Conservation (phyloP, 2,113 vertebrate species). For the Nerophis lumbriciformis region DNA sequence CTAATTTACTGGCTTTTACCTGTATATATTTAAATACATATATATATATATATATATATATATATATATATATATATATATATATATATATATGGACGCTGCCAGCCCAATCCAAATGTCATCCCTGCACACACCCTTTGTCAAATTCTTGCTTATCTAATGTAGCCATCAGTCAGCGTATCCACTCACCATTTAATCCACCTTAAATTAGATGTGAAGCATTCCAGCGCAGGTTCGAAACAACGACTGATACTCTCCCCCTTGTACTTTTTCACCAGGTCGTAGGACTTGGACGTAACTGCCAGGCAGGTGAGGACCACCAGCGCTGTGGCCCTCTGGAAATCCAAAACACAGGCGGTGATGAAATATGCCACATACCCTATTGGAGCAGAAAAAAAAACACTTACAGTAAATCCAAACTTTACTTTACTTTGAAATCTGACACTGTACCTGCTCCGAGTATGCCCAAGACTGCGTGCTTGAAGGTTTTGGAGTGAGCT, state of each 20-base stretch:
- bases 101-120: too few species aligned
- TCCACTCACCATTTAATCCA: conserved; percentile 88
- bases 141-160: neutral
- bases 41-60: too few species aligned
- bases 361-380: conserved; percentile 84
- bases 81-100: too few species aligned
- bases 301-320: conserved; percentile 79
- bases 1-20: too few species aligned
- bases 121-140: neutral
- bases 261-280: conserved; percentile 69
- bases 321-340: conserved; percentile 79
- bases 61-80: too few species aligned
- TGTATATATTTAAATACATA: too few species aligned
- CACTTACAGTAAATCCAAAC: too few species aligned
- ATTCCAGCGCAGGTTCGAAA: conserved; percentile 52
- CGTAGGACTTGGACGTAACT: conserved; percentile 53
- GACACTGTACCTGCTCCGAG: conserved; percentile 66
- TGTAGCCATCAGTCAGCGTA: neutral
- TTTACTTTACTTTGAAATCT: neutral
- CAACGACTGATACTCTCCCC: conserved; percentile 66
- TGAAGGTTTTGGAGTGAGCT: conserved; percentile 61
- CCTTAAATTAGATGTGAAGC: conserved; percentile 58
- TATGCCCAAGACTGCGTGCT: conserved; percentile 54
- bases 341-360: conserved; percentile 80
- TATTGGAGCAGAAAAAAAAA: conserved; percentile 47